phyloP scores from a whole-genome alignment of 2,797 vertebrate species.

The Rhodeus uyekii region DNA sequence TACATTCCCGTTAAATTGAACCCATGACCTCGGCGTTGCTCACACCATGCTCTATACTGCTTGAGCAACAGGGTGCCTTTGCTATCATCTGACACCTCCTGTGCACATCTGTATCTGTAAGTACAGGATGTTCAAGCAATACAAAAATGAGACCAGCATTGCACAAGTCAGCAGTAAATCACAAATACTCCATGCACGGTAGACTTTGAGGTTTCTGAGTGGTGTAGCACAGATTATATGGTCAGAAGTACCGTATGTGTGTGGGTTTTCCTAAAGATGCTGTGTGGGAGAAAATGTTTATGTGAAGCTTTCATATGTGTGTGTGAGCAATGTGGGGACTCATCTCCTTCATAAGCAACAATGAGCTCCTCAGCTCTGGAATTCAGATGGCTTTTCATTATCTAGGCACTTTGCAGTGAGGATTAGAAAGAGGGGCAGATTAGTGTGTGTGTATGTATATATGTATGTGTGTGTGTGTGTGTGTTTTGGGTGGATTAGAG shows the following conservation, averaged over 20 bases:
- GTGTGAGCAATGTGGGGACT: constrained; percentile 44
- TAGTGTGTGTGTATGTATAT: constrained; percentile 41
- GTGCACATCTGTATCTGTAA: constrained; percentile 19
- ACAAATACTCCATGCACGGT: background rate
- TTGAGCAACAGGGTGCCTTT: background rate
- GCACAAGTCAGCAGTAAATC: constrained; percentile 24
- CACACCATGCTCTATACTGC: background rate
- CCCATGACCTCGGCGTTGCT: background rate
- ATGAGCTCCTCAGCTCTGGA: constrained; percentile 58
- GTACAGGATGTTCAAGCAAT: background rate
- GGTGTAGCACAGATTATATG: constrained; percentile 35
- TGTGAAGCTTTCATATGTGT: background rate
- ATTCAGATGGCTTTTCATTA: constrained; percentile 64
- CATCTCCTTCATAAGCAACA: constrained; percentile 50
- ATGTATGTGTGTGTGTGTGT: constrained; percentile 37
- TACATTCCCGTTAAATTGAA: background rate
- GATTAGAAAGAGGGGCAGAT: constrained; percentile 65
- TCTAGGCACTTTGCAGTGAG: constrained; percentile 63
- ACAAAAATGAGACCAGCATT: background rate
- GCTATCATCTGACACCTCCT: background rate
- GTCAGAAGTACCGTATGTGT: constrained; percentile 8
- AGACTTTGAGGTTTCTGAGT: constrained; percentile 38
- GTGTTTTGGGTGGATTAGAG: constrained; percentile 40
- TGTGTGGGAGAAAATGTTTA: constrained; percentile 16
- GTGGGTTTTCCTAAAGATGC: constrained; percentile 1